Percentiles rank a stretch among this genome's conserved stretches.
phyloP scores from a whole-genome alignment of 2,113 vertebrate species.

The Ciconia boyciana region DNA sequence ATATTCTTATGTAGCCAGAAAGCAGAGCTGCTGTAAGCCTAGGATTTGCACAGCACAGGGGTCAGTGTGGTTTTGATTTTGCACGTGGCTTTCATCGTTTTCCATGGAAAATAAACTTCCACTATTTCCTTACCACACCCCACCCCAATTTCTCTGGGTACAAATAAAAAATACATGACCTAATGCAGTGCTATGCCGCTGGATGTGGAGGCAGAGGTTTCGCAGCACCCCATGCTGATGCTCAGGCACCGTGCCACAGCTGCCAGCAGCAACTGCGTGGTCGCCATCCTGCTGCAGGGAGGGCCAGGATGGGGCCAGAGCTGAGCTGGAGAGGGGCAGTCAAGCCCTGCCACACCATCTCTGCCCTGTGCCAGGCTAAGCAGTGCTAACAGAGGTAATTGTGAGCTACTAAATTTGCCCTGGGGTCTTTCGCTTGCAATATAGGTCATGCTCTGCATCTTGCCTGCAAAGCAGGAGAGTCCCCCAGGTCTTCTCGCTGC shows the following conservation, averaged over 20 bases:
- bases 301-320: neutral
- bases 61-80: neutral
- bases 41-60: neutral
- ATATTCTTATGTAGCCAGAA: neutral
- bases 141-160: neutral
- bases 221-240: neutral
- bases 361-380: neutral
- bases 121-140: neutral
- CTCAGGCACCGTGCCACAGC: neutral
- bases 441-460: neutral
- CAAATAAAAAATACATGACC: neutral
- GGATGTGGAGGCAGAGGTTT: neutral
- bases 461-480: neutral
- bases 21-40: neutral
- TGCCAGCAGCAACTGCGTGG: neutral
- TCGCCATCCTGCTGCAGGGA: neutral
- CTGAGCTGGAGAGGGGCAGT: neutral
- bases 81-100: neutral
- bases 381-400: neutral
- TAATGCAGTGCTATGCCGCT: neutral
- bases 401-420: neutral
- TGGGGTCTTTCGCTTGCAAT: accelerated
- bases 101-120: neutral
- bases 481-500: neutral
- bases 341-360: accelerated